These are phyloP conservation scores for Tholera decimalis DNA, from an alignment of 2,888 invertebrate species.

Conservation along the genomic window DNA sequence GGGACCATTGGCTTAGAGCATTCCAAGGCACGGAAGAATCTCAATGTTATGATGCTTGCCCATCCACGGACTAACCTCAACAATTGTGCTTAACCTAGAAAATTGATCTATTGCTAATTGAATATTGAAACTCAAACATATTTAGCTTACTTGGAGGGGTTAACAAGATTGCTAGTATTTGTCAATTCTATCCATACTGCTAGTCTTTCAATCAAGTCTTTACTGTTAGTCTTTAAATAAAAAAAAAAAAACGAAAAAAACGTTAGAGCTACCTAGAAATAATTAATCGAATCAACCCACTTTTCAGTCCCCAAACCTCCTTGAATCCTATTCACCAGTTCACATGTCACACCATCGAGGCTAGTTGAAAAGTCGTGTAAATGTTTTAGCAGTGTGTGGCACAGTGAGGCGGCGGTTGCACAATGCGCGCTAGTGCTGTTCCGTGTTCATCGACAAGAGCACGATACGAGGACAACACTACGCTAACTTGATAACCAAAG, in stretches of 20 bases:
- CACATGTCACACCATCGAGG: constrained; percentile 15
- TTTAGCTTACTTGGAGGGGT: no score
- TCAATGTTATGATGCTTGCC: no score
- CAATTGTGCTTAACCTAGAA: no score
- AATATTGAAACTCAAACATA: no score
- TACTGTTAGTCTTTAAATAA: no score
- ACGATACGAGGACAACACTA: constrained; percentile 23
- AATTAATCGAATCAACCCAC: background rate
- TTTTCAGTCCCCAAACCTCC: background rate
- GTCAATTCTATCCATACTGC: no score
- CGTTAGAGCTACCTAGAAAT: background rate
- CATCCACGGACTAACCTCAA: no score
- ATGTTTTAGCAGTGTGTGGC: constrained; percentile 31
- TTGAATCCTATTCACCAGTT: constrained; percentile 24
- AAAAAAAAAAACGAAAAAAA: background rate
- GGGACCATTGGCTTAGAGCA: no score
- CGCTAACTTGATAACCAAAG: constrained; percentile 5
- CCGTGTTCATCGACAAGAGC: constrained; percentile 29
- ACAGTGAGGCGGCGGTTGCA: constrained; percentile 2
- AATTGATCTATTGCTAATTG: no score
- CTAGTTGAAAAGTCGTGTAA: constrained; percentile 61
- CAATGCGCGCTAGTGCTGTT: constrained; percentile 56
- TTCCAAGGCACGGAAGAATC: no score
- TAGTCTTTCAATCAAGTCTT: no score
- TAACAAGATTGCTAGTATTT: no score